Evolutionary conservation across 2,888 invertebrate genomes (phyloP).

Genomic region (Branchellion lobata): DNA sequence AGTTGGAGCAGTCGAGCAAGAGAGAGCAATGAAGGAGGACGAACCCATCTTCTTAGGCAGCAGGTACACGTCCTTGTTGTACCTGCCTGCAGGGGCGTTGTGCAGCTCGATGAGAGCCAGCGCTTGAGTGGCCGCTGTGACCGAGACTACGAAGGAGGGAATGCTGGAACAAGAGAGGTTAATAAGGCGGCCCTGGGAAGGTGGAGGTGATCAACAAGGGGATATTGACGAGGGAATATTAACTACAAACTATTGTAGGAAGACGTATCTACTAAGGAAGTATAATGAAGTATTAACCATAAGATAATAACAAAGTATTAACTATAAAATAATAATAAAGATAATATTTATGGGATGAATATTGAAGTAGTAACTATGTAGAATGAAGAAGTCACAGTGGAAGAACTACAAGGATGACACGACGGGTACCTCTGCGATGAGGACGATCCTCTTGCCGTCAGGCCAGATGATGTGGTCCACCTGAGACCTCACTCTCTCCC

Average conservation of each 20-base stretch:
- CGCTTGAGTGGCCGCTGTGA: constrained; percentile 94
- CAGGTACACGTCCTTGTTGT: constrained; percentile 94
- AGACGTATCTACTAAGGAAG: not conserved
- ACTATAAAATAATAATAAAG: no score
- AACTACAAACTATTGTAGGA: not conserved
- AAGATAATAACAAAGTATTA: no score
- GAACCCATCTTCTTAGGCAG: constrained; percentile 96
- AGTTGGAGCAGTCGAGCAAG: not conserved
- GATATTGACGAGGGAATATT: not conserved
- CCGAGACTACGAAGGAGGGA: constrained; percentile 73
- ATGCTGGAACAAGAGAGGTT: constrained; percentile 93
- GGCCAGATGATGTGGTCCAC: constrained; percentile 99
- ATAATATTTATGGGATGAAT: no score
- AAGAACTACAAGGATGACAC: not conserved
- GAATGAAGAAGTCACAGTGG: not conserved
- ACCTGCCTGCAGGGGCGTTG: constrained; percentile 88
- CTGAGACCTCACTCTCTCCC: constrained; percentile 95
- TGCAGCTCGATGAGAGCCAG: constrained; percentile 93
- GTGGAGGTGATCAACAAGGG: not conserved
- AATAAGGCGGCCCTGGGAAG: constrained; percentile 77
- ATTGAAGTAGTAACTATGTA: no score
- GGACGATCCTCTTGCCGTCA: constrained; percentile 87
- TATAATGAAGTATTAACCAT: not conserved
- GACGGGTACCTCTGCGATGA: constrained; percentile 74
- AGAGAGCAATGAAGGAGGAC: constrained; percentile 52